A percentile compares a stretch with the other conserved stretches of the same genome.
phyloP scores from a whole-genome alignment of 1,140 invertebrate genomes.

The Druon quercuslanigerum region DNA sequence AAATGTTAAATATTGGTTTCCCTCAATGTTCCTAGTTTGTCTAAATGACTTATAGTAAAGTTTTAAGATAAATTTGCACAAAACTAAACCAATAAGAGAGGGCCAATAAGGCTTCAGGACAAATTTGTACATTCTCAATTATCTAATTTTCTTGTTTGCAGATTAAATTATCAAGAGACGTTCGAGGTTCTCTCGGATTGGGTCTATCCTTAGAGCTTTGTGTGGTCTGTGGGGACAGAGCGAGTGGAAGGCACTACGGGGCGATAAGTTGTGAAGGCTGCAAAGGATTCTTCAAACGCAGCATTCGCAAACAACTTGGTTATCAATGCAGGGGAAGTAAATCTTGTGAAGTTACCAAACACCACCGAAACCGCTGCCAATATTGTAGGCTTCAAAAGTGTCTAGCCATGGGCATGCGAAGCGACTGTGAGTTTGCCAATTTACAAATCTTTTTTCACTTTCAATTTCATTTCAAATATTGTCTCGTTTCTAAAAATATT shows the following conservation, averaged over 20 bases:
- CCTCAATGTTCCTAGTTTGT: too few species aligned
- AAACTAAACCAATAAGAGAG: not conserved
- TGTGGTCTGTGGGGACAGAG: slow-evolving; percentile 95
- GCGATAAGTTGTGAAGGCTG: slow-evolving; percentile 96
- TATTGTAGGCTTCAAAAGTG: slow-evolving; percentile 98
- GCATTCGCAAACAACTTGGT: slow-evolving; percentile 95
- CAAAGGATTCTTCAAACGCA: slow-evolving; percentile 94
- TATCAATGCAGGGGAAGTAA: slow-evolving; percentile 96
- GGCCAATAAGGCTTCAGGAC: not conserved
- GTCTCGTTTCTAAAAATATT: too few species aligned
- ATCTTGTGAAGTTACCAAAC: slow-evolving; percentile 98
- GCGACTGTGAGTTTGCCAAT: slow-evolving; percentile 91
- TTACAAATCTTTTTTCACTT: not conserved
- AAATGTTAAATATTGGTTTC: too few species aligned
- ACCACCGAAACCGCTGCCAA: slow-evolving; percentile 97
- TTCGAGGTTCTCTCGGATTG: slow-evolving; percentile 71
- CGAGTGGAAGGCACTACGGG: slow-evolving; percentile 95
- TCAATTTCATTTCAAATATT: not conserved
- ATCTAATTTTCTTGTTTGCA: slow-evolving; percentile 45
- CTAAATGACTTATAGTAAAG: too few species aligned
- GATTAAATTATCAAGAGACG: slow-evolving; percentile 72
- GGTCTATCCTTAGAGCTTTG: slow-evolving; percentile 87
- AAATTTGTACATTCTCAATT: not conserved
- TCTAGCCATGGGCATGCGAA: slow-evolving; percentile 96
- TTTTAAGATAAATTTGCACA: not conserved